A percentile compares a stretch with the other conserved stretches of the same genome.
These are phyloP conservation scores for Stomatorhinus walkeri DNA, from an alignment of 2,797 vertebrate species.

Conservation along the genomic window DNA sequence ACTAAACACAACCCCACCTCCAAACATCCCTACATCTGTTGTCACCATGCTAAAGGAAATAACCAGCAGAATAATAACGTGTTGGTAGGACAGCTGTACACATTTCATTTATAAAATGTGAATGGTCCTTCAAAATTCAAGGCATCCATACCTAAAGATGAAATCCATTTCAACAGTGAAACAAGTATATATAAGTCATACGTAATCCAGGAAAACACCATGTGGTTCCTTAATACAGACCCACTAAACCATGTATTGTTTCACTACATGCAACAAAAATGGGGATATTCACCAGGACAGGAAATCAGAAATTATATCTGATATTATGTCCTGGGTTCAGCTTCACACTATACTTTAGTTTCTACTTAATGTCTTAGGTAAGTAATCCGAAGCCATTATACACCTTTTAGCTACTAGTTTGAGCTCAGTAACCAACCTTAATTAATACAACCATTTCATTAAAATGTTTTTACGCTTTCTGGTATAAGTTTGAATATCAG, in stretches of 20 bases:
- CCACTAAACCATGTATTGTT: not conserved
- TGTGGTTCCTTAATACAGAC: not conserved
- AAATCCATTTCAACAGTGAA: not conserved
- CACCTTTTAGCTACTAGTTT: not conserved
- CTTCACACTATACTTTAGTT: not conserved
- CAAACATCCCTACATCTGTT: not conserved
- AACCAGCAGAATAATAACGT: not conserved
- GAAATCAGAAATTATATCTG: not conserved
- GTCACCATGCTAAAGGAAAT: not conserved
- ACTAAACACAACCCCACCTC: conserved; percentile 48
- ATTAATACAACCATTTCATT: not conserved
- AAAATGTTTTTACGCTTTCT: not conserved
- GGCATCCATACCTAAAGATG: not conserved
- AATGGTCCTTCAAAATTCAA: not conserved
- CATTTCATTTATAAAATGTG: not conserved
- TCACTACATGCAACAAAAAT: not conserved
- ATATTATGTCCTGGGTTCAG: not conserved
- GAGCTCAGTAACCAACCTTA: not conserved
- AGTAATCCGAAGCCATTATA: not conserved
- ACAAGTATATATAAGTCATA: not conserved
- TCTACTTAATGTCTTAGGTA: not conserved
- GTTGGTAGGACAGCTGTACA: not conserved
- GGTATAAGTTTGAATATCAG: not conserved
- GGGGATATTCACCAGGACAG: not conserved
- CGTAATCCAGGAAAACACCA: not conserved